phyloP scores from a whole-genome alignment of 1,140 invertebrate species.

The Pteromalus puparum region DNA sequence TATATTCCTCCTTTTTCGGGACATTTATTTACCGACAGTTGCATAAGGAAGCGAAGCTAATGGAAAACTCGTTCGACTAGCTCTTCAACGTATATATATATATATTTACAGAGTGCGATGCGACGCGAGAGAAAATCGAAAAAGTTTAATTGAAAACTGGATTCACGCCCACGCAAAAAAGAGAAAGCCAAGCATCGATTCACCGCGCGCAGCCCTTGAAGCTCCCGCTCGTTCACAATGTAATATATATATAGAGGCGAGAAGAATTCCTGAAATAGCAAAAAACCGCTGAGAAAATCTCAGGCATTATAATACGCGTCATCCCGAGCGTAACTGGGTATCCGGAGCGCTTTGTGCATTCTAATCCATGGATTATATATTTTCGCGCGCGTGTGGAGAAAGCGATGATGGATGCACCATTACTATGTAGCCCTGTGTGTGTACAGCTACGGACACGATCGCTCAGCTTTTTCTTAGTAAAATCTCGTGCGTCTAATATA shows the following conservation, averaged over 20 bases:
- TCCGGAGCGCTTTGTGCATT: constrained; percentile 64
- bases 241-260: neutral
- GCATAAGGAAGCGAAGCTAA: constrained; percentile 12
- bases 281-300: constrained; percentile 19
- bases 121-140: neutral
- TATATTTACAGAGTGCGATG: neutral
- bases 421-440: neutral
- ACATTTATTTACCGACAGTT: neutral
- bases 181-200: neutral
- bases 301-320: constrained; percentile 49
- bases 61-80: neutral
- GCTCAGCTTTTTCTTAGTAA: constrained; percentile 1
- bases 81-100: neutral
- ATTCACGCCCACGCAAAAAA: neutral
- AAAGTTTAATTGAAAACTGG: constrained; percentile 3
- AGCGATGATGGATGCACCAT: neutral
- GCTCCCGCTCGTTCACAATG: neutral
- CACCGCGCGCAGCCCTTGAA: neutral
- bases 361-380: constrained; percentile 56
- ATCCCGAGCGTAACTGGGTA: constrained; percentile 62
- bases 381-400: constrained; percentile 43
- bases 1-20: neutral
- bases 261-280: neutral
- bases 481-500: no score
- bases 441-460: no score